Conservation (phyloP, 2,113 vertebrate genomes). For the Fulica atra region DNA sequence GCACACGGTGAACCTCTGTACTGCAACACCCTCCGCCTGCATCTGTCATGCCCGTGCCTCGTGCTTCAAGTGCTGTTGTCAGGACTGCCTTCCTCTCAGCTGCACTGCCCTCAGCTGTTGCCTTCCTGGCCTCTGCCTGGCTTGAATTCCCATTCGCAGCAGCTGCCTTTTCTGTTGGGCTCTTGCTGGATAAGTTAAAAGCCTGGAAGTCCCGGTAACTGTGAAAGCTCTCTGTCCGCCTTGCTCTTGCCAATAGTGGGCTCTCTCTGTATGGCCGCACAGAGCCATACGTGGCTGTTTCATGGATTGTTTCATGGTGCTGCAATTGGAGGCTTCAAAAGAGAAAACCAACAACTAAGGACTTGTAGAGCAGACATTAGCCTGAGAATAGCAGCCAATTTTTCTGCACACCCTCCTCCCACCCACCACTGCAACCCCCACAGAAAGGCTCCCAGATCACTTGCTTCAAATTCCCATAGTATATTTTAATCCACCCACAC, state of each 20-base stretch:
- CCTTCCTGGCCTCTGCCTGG: slow-evolving; percentile 71
- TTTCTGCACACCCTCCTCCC: not conserved
- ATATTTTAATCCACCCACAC: not conserved
- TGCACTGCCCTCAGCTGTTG: slow-evolving; percentile 68
- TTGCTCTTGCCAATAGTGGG: slow-evolving; percentile 90
- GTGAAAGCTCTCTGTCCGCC: slow-evolving; percentile 94
- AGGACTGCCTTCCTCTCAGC: slow-evolving; percentile 75
- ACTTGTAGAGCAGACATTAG: not conserved
- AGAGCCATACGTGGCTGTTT: slow-evolving; percentile 88
- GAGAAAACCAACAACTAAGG: not conserved
- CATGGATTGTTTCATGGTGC: slow-evolving; percentile 83
- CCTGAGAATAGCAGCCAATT: not conserved
- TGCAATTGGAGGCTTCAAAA: slow-evolving; percentile 89
- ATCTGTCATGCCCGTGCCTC: slow-evolving; percentile 69
- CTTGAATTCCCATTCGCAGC: slow-evolving; percentile 66
- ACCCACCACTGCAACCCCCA: not conserved
- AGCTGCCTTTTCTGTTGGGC: slow-evolving; percentile 74
- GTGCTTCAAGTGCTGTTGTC: slow-evolving; percentile 68
- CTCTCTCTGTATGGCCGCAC: slow-evolving; percentile 94
- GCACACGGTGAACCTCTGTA: slow-evolving; percentile 66
- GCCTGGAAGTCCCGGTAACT: slow-evolving; percentile 92
- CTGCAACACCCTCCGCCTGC: slow-evolving; percentile 35
- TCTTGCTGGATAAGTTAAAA: slow-evolving; percentile 80
- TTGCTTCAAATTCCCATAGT: not conserved
- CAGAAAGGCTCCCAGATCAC: not conserved